These are phyloP conservation scores for Fabriciana adippe DNA, from an alignment of 2,888 invertebrate genomes.

Conservation along the genomic window DNA sequence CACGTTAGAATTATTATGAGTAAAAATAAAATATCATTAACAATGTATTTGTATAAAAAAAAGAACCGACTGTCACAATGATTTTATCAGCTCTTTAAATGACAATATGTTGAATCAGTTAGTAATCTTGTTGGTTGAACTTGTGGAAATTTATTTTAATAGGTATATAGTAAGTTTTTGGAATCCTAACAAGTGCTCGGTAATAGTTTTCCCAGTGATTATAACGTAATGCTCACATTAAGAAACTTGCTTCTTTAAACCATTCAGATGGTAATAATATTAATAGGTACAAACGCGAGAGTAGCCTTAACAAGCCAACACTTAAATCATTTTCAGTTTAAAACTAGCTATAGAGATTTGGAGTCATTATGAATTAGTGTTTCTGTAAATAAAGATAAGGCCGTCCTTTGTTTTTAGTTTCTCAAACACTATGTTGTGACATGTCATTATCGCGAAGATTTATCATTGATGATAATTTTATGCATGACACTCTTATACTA, in stretches of 20 bases:
- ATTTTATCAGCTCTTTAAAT: background rate
- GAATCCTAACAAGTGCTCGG: conserved; percentile 3
- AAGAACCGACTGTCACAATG: too few species aligned
- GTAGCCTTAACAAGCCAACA: conserved; percentile 28
- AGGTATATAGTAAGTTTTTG: background rate
- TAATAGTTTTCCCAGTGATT: background rate
- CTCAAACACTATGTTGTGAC: conserved; percentile 51
- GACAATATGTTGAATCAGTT: background rate
- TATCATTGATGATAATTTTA: conserved; percentile 44
- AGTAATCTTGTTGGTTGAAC: conserved; percentile 11
- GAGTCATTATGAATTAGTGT: conserved; percentile 60
- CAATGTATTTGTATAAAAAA: too few species aligned
- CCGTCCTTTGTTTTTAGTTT: conserved; percentile 59
- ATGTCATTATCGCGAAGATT: conserved; percentile 48
- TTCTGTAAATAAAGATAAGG: conserved; percentile 74
- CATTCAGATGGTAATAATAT: background rate
- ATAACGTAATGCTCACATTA: background rate
- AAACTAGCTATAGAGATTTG: conserved; percentile 47
- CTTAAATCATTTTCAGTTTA: conserved; percentile 40
- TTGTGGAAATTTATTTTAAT: conserved; percentile 13
- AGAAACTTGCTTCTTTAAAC: background rate
- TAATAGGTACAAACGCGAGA: background rate
- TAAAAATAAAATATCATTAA: too few species aligned
- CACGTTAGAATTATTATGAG: too few species aligned
- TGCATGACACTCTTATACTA: conserved; percentile 20